These are phyloP conservation scores for Oegoconia quadripuncta DNA, from an alignment of 2,888 invertebrate genomes.

Conservation along the genomic window DNA sequence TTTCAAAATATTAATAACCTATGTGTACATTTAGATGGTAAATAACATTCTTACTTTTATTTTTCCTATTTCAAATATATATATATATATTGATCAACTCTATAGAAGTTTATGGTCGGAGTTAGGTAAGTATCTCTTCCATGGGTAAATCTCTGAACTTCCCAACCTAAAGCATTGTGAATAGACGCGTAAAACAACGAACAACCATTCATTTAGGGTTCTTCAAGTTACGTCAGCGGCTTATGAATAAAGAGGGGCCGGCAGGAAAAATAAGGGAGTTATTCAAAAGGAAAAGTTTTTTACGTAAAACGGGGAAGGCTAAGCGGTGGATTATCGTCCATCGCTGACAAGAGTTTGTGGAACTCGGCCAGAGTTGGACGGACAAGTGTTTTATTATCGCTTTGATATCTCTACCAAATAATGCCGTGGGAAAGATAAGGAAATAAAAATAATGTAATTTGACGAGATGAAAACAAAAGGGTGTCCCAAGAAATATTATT, in stretches of 20 bases:
- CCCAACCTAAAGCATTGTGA: conserved; percentile 69
- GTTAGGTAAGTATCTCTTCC: conserved; percentile 24
- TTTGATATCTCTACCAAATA: conserved; percentile 25
- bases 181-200: conserved; percentile 78
- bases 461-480: neutral
- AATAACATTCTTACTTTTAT: no score
- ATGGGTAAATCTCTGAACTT: conserved; percentile 65
- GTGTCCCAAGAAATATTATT: no score
- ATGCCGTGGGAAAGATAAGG: conserved; percentile 36
- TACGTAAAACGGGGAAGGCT: conserved; percentile 61
- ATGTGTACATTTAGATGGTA: no score
- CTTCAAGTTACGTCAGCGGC: conserved; percentile 71
- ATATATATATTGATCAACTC: no score
- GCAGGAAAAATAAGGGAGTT: conserved; percentile 63
- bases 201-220: conserved; percentile 76
- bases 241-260: conserved; percentile 75
- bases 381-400: conserved; percentile 60
- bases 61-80: no score
- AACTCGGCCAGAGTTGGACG: conserved; percentile 48
- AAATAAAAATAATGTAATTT: conserved; percentile 35
- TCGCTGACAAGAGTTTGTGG: conserved; percentile 68
- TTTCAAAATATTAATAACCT: no score
- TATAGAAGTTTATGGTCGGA: neutral
- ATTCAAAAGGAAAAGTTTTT: conserved; percentile 70
- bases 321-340: conserved; percentile 68